Percentiles rank a stretch among this genome's conserved stretches.
phyloP scores from a whole-genome alignment of 2,888 invertebrate species.

The Amorpha juglandis region DNA sequence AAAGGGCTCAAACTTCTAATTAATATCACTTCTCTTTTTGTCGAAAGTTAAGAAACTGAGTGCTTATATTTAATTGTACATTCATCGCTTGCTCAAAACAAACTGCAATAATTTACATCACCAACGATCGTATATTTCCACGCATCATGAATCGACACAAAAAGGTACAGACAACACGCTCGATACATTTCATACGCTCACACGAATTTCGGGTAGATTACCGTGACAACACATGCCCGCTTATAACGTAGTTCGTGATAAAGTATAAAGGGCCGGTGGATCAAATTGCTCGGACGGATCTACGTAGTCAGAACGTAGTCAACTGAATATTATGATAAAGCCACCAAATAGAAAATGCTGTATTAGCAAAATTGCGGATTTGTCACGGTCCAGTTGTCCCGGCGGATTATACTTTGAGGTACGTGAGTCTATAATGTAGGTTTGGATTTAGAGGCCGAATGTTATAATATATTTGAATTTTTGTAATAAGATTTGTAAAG shows the following conservation, averaged over 20 bases:
- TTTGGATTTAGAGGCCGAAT: background rate
- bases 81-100: background rate
- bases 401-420: constrained; percentile 23
- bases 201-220: constrained; percentile 20
- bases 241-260: constrained; percentile 1
- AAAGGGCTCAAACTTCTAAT: too few species aligned
- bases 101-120: background rate
- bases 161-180: constrained; percentile 1
- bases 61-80: too few species aligned
- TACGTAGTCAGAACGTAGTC: constrained; percentile 39
- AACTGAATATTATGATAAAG: constrained; percentile 43
- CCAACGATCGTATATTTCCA: background rate
- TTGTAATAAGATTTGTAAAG: too few species aligned
- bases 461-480: background rate
- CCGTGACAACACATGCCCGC: constrained; percentile 10
- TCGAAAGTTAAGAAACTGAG: too few species aligned
- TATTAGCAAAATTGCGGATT: constrained; percentile 40
- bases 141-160: background rate
- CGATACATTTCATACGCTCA: constrained; percentile 17
- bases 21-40: too few species aligned
- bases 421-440: background rate
- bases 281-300: constrained; percentile 43
- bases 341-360: constrained; percentile 35
- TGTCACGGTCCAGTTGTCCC: constrained; percentile 29
- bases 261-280: constrained; percentile 30